A percentile compares a stretch with the other conserved stretches of the same genome.
Conservation (phyloP, 2,113 vertebrate species). For the Burhinus oedicnemus region DNA sequence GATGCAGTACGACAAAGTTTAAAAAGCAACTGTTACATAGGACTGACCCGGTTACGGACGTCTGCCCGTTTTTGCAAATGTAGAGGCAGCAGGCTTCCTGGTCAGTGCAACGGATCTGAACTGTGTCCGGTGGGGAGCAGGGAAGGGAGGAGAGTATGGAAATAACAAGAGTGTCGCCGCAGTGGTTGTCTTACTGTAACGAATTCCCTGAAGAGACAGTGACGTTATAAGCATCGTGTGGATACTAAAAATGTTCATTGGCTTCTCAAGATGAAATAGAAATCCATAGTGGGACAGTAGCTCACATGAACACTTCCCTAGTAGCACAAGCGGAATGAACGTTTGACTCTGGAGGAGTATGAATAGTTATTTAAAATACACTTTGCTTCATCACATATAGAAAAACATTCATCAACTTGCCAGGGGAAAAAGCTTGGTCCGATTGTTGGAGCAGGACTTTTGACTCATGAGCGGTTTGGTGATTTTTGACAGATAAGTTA, state of each 20-base stretch:
- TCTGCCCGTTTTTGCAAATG: background rate
- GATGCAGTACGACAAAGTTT: background rate
- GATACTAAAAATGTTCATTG: background rate
- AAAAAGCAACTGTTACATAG: background rate
- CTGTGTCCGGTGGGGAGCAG: background rate
- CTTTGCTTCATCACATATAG: background rate
- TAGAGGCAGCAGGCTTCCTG: accelerated
- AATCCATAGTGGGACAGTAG: background rate
- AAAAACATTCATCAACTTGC: background rate
- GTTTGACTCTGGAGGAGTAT: background rate
- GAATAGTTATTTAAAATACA: background rate
- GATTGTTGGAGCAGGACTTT: too few species aligned
- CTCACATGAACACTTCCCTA: background rate
- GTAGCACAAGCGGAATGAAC: background rate
- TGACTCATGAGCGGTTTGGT: background rate
- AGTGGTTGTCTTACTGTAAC: background rate
- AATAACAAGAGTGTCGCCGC: accelerated
- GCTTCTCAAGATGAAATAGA: background rate
- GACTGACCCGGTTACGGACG: background rate
- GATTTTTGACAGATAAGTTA: background rate
- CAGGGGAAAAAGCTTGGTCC: background rate
- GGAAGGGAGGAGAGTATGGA: background rate
- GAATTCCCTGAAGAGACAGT: background rate
- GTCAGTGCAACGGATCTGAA: accelerated
- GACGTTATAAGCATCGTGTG: background rate